Evolutionary conservation across 2,797 vertebrate genomes (phyloP).

Genomic region (Enteromius treurensis): DNA sequence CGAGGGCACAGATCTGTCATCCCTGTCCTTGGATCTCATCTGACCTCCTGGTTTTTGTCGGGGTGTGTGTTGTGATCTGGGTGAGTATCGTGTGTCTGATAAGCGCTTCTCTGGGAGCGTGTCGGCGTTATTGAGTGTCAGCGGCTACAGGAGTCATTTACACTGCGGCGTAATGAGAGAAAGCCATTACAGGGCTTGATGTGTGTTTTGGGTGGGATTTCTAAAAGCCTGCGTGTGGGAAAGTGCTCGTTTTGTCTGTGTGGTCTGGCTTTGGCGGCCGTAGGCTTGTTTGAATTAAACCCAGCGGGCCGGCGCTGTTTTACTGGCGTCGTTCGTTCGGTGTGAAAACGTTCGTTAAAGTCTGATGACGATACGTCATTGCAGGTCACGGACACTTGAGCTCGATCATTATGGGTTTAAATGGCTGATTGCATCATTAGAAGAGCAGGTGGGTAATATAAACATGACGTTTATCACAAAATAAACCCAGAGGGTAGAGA

Average conservation of each 20-base stretch:
- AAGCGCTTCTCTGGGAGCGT: slow-evolving; percentile 33
- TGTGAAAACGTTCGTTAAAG: background rate
- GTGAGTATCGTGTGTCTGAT: slow-evolving; percentile 24
- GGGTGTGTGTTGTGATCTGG: slow-evolving; percentile 16
- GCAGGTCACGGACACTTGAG: slow-evolving; percentile 9
- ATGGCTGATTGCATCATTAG: background rate
- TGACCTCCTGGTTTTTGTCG: background rate
- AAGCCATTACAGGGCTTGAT: slow-evolving; percentile 38
- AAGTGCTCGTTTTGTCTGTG: slow-evolving; percentile 49
- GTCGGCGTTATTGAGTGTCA: background rate
- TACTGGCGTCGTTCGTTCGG: slow-evolving; percentile 23
- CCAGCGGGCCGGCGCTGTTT: slow-evolving; percentile 44
- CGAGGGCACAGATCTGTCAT: background rate
- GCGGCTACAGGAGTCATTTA: slow-evolving; percentile 49
- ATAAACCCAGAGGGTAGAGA: background rate
- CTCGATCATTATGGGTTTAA: background rate
- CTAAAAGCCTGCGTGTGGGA: slow-evolving; percentile 37
- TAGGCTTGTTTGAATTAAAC: slow-evolving; percentile 60
- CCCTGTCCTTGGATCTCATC: background rate
- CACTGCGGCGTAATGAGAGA: slow-evolving; percentile 47
- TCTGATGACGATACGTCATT: slow-evolving; percentile 50
- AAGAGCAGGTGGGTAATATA: too few species aligned
- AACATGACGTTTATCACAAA: background rate
- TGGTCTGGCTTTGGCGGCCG: slow-evolving; percentile 49
- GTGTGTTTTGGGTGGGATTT: slow-evolving; percentile 52